Evolutionary conservation across 2,888 invertebrate genomes (phyloP), one percentile per base, ranked within the genome.

Genomic region (Dorcus parallelipipedus): DNA sequence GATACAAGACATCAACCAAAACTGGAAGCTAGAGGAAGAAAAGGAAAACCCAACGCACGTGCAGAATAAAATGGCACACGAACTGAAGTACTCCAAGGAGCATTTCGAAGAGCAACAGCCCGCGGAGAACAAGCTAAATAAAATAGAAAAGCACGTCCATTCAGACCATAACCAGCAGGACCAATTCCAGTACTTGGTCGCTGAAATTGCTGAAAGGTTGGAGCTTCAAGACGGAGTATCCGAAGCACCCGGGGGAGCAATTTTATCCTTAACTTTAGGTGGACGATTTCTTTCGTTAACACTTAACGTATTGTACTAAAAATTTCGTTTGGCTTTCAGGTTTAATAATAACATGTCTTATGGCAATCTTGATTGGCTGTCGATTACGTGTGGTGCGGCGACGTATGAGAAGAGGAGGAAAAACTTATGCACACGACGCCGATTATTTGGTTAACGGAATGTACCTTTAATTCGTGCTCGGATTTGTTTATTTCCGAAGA

Each of bases 371-470:
- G 71, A 87, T 93, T 65, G 92, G 88, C 26, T 95, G 94, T 74
- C 84, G 95, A 53, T 82, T 94, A 76, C 84, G 92, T 67, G 89
- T 90, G 58, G 89, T 94, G 14, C 78, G 84, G 55, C 84, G 91
- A 66, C 82, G 91, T 56, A 84, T 91, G 61, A 83, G 89, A 63
- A 85, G 91, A 68, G 89, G 90, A 49, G 89, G 91, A 59, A 89
- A 92, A 77, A 86, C 89, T 51, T 90, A 91, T 73, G 90, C 93
- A 38, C 93, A 95, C 77, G 97, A 97, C 80, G 95, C 96, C 0
- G 97, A 97, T 82, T 97, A 96, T 80, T 84, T 97, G 71, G 96
- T 97, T 69, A 97, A 97, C 80, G 97, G 97, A 73, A 97, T 97
- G 96, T 97, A 97, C 81, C 87, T 97, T 75, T 95, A 87, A 84